phyloP scores from a whole-genome alignment of 2,888 invertebrate genomes.

The Hartigia nigra region DNA sequence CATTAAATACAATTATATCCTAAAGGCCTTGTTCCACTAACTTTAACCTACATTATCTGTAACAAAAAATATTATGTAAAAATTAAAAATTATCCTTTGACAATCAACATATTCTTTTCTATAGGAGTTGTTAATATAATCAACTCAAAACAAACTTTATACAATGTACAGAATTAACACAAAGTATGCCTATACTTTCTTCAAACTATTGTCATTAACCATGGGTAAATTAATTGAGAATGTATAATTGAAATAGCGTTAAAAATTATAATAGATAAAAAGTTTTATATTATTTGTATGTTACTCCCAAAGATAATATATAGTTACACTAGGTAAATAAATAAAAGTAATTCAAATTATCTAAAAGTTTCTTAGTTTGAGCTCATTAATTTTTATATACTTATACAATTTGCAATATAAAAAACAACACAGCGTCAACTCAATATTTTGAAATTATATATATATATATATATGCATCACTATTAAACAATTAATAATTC shows the following conservation, averaged over 20 bases:
- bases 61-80: constrained; percentile 39
- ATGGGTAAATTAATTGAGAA: too few species aligned
- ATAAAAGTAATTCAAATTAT: too few species aligned
- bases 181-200: too few species aligned
- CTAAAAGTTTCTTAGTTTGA: neutral
- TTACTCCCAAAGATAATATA: neutral
- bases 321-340: neutral
- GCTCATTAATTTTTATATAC: neutral
- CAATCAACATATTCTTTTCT: neutral
- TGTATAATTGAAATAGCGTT: too few species aligned
- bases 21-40: constrained; percentile 63
- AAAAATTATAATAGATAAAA: too few species aligned
- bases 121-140: neutral
- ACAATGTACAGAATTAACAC: neutral
- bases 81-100: neutral
- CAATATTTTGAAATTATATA: neutral
- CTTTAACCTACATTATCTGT: constrained; percentile 65
- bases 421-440: neutral
- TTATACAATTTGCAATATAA: too few species aligned
- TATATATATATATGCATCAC: neutral
- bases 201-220: too few species aligned
- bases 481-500: too few species aligned
- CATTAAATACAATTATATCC: constrained; percentile 62
- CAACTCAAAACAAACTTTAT: neutral
- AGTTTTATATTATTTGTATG: too few species aligned